Evolutionary conservation across 1,140 invertebrate species (phyloP).

Genomic region (Ladona fulva): DNA sequence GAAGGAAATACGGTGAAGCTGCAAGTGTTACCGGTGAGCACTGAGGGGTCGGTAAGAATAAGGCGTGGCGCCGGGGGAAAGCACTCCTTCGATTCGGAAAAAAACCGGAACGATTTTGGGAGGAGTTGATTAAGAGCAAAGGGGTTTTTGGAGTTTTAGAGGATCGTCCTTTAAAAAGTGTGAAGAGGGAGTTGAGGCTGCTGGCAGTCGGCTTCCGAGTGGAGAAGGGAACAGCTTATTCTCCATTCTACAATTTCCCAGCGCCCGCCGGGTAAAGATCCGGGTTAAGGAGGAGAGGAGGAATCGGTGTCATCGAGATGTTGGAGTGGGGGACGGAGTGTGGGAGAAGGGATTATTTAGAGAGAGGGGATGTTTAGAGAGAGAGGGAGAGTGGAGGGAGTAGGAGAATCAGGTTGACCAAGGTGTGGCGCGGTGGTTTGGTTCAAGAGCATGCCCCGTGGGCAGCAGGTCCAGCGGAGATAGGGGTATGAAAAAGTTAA

Average conservation of each 20-base stretch:
- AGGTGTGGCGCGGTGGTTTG: neutral
- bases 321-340: neutral
- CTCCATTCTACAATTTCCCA: neutral
- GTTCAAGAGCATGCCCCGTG: neutral
- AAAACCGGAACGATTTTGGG: no score
- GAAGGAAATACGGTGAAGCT: no score
- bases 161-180: neutral
- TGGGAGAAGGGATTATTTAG: neutral
- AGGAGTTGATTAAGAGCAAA: no score
- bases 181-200: neutral
- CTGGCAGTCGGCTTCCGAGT: neutral
- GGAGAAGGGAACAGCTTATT: neutral
- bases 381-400: neutral
- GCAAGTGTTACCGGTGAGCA: no score
- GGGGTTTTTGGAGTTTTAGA: neutral
- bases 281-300: neutral
- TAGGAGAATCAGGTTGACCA: neutral
- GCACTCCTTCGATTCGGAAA: no score
- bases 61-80: no score
- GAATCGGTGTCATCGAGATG: neutral
- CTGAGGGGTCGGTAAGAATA: no score
- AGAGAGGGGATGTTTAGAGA: neutral
- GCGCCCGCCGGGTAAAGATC: neutral
- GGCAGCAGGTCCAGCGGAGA: no score
- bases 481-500: no score